A percentile compares a stretch with the other conserved stretches of the same genome.
Evolutionary conservation across 1,140 invertebrate genomes (phyloP).

Genomic region (Pseudomyrmex sp.): DNA sequence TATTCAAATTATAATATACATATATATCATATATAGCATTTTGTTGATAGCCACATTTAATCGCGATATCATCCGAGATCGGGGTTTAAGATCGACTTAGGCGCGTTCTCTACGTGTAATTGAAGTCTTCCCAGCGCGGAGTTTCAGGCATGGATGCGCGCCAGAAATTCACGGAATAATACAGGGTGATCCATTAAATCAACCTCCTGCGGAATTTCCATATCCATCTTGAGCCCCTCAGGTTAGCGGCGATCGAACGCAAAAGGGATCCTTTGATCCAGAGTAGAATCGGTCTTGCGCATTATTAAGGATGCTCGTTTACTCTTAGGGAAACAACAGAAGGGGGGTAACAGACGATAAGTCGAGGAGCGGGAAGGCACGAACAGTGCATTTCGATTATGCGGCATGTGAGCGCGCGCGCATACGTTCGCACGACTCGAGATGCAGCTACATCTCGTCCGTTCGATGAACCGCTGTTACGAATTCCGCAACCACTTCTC

Average conservation of each 20-base stretch:
- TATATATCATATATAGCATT: neutral
- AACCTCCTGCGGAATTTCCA: conserved; percentile 64
- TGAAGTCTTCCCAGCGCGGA: neutral
- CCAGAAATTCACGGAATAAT: conserved; percentile 25
- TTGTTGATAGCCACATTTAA: neutral
- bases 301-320: conserved; percentile 70
- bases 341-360: neutral
- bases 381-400: conserved; percentile 60
- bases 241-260: conserved; percentile 54
- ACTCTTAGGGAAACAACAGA: neutral
- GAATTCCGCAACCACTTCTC: conserved; percentile 58
- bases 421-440: conserved; percentile 30
- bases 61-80: conserved; percentile 1
- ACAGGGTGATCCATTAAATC: conserved; percentile 48
- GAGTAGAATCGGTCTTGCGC: conserved; percentile 63
- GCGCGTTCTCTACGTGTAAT: conserved; percentile 22
- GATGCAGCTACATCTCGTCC: conserved; percentile 18
- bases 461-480: conserved; percentile 31
- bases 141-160: conserved; percentile 23
- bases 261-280: conserved; percentile 62
- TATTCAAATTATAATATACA: neutral
- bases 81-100: neutral
- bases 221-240: conserved; percentile 65
- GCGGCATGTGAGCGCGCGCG: neutral
- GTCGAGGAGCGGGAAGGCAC: neutral